Evolutionary conservation across 2,888 invertebrate species (phyloP), one percentile per base, ranked within the genome.

Genomic region (Amblyjoppa fuscipennis): DNA sequence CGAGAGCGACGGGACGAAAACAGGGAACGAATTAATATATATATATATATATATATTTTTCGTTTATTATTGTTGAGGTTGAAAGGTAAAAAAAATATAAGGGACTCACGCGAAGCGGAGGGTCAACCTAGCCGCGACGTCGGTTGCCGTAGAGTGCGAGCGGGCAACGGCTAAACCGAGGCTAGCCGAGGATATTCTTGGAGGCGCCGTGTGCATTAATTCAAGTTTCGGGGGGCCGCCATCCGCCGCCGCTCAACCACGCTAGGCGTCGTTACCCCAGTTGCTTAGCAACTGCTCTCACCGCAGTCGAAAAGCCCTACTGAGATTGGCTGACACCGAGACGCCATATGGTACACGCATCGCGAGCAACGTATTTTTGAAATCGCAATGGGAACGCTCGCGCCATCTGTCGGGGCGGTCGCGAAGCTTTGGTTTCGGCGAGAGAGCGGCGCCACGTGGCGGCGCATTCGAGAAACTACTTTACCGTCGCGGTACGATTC

Each of bases 221-320:
- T 92, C 90, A 89, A 91, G 90, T 91, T 91, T 87, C 53, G 89
- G 89, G 90, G 87, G 87, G 90, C 89, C 88, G 88, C 89, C 90
- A 89, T 83, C 69, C 59, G 80, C 51, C 70, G 73, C 79, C 85
- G 83, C 71, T 83, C 25, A 75, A 75, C 75, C 75, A 66, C 75
- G 75, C 75, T 38, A 13, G 51, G 75, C 75, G 75, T 76, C 75
- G 51, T 9, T 51, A 89, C 78, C 82, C 84, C 88, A 85, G 93
- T 93, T 93, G 93, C 93, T 86, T 92, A 91, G 93, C 93, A 93
- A 93, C 92, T 90, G 86, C 59, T 25, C 66, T 45, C 53, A 20
- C 34, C 11, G 31, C 13, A 41, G 31, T 34, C 16, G 13, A 34
- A 64, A 64, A n/a, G 31, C 31, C 7, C 64, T 64, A 64, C 64